Conservation (phyloP, 1,140 invertebrate genomes). For the Adelges cooleyi region DNA sequence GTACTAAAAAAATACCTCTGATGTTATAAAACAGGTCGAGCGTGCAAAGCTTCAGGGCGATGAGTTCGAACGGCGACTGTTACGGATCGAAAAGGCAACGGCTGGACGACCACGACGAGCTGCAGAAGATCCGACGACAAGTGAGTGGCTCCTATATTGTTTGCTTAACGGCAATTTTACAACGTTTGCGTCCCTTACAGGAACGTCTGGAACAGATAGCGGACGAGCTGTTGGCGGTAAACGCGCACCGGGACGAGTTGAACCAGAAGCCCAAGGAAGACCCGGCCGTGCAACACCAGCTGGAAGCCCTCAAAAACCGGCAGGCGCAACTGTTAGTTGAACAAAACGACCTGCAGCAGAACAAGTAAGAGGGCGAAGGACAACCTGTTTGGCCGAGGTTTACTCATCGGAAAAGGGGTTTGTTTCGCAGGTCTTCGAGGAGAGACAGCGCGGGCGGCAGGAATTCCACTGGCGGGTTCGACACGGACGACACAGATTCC, state of each 20-base stretch:
- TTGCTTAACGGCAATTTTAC: not conserved
- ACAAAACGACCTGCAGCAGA: constrained; percentile 42
- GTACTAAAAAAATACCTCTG: not conserved
- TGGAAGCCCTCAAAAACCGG: constrained; percentile 41
- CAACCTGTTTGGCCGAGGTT: constrained; percentile 31
- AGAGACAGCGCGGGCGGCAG: constrained; percentile 42
- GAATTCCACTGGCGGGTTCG: constrained; percentile 39
- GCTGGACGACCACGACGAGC: constrained; percentile 12
- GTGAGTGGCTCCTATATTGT: not conserved
- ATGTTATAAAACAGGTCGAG: not conserved
- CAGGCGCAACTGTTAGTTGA: constrained; percentile 44
- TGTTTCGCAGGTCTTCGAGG: constrained; percentile 22
- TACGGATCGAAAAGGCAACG: constrained; percentile 26
- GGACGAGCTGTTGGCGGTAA: constrained; percentile 42
- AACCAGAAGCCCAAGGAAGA: constrained; percentile 36
- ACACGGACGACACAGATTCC: constrained; percentile 58
- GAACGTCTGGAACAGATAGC: constrained; percentile 43
- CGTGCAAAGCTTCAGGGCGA: not conserved
- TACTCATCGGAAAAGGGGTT: not conserved
- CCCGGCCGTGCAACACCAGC: constrained; percentile 39
- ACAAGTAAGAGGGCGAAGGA: constrained; percentile 35
- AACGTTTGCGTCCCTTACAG: constrained; percentile 35
- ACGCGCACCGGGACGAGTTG: constrained; percentile 42
- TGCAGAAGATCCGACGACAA: constrained; percentile 23
- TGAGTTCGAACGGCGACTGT: constrained; percentile 1